Percentiles rank a stretch among this genome's conserved stretches.
Evolutionary conservation across 2,113 vertebrate genomes (phyloP).

Genomic region (Oncorhynchus tshawytscha): DNA sequence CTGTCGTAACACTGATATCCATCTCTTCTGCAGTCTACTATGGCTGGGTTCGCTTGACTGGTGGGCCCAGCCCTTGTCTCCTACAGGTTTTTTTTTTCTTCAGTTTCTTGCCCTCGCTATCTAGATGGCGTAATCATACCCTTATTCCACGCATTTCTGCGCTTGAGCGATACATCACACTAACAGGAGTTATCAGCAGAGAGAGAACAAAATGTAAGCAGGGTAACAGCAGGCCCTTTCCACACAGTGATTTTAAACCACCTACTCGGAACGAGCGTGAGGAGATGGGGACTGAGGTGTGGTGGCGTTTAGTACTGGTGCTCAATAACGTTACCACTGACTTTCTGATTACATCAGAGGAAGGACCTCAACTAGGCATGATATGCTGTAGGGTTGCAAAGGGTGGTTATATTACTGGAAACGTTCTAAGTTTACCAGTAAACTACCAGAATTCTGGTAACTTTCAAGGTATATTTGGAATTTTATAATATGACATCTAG

Average conservation of each 20-base stretch:
- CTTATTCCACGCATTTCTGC: conserved; percentile 21
- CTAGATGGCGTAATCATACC: conserved; percentile 23
- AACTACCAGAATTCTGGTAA: too few species aligned
- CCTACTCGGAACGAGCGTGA: conserved; percentile 6
- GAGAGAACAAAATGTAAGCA: neutral
- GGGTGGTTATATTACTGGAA: neutral
- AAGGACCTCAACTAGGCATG: too few species aligned
- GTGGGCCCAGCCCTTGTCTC: neutral
- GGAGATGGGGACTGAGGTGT: neutral
- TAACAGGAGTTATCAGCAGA: conserved; percentile 28
- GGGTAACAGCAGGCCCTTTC: neutral
- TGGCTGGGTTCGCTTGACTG: conserved; percentile 25
- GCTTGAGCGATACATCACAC: conserved; percentile 33
- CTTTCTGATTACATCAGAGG: too few species aligned
- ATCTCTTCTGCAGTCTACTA: conserved; percentile 27
- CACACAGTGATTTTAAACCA: conserved; percentile 10
- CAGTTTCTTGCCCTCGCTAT: neutral
- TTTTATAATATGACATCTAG: too few species aligned
- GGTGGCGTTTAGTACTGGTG: neutral
- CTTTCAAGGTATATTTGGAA: too few species aligned
- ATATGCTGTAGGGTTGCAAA: neutral
- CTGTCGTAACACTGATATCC: conserved; percentile 32
- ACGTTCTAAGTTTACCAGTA: too few species aligned
- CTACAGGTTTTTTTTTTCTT: neutral
- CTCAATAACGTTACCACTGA: too few species aligned